Evolutionary conservation across 2,797 vertebrate genomes (phyloP).

Genomic region (Alfaro cultratus): DNA sequence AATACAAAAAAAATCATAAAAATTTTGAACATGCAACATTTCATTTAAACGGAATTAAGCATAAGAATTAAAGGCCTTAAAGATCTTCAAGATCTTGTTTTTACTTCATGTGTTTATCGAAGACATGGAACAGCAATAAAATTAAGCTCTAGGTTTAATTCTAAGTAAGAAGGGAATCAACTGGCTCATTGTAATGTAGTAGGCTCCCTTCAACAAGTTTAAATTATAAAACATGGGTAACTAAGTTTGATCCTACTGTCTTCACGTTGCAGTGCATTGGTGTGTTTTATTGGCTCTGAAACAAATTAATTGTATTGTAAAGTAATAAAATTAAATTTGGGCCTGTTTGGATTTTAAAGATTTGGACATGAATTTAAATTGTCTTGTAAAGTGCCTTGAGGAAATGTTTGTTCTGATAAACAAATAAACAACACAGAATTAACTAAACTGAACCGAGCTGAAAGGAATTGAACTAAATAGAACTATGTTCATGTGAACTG

Average conservation of each 20-base stretch:
- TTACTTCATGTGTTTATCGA: background rate
- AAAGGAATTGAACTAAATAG: background rate
- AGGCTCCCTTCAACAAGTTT: background rate
- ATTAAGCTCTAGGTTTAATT: slow-evolving; percentile 4
- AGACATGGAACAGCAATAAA: background rate
- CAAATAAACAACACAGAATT: background rate
- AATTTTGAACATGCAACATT: background rate
- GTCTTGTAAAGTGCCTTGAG: background rate
- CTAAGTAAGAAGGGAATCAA: background rate
- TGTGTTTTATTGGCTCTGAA: background rate
- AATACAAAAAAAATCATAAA: background rate
- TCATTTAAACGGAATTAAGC: background rate
- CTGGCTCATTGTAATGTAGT: background rate
- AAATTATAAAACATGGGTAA: background rate
- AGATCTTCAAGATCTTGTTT: background rate
- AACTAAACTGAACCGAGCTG: background rate
- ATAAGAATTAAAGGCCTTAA: background rate
- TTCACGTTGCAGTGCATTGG: background rate
- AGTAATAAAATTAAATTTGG: background rate
- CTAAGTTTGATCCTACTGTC: background rate
- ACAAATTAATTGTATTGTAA: background rate
- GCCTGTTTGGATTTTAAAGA: background rate
- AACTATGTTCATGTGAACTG: background rate
- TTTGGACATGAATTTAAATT: background rate
- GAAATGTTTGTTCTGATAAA: background rate